These are phyloP conservation scores for Crambe crambe DNA, from an alignment of 37 sponge, comb jelly and placozoan genomes.

Conservation along the genomic window DNA sequence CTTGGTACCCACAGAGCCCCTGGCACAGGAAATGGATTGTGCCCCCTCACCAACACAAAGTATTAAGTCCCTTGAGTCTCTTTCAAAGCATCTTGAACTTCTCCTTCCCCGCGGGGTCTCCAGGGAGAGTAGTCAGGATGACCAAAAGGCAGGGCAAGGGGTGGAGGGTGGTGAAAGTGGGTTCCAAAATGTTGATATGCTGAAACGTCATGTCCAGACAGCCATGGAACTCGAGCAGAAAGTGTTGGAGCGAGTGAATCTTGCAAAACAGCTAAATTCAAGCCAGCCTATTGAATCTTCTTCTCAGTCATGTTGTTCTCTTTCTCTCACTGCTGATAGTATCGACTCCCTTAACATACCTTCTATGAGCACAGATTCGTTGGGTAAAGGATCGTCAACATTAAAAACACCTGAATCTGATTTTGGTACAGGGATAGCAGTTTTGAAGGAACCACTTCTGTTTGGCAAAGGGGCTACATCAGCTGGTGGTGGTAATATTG, in stretches of 20 bases:
- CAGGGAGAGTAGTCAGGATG: neutral
- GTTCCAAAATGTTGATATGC: too few species aligned
- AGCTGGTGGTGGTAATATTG: neutral
- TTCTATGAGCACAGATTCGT: too few species aligned
- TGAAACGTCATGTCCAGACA: neutral
- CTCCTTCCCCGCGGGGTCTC: neutral
- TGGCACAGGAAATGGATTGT: constrained; percentile 1
- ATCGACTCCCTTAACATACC: too few species aligned
- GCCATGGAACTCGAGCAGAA: neutral
- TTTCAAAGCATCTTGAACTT: too few species aligned
- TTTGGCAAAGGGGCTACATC: neutral
- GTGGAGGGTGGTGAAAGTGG: too few species aligned
- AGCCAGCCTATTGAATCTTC: neutral
- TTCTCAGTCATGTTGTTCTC: neutral
- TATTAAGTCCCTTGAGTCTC: neutral
- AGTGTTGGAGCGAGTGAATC: neutral
- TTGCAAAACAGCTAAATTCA: neutral
- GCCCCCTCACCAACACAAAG: neutral
- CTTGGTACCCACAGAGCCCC: neutral
- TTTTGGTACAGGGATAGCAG: too few species aligned
- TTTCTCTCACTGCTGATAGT: neutral
- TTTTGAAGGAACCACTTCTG: neutral
- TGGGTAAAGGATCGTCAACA: neutral
- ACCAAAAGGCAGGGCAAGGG: neutral
- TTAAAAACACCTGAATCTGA: neutral